Evolutionary conservation across 2,113 vertebrate genomes (phyloP).

Genomic region (Anoura caudifer): DNA sequence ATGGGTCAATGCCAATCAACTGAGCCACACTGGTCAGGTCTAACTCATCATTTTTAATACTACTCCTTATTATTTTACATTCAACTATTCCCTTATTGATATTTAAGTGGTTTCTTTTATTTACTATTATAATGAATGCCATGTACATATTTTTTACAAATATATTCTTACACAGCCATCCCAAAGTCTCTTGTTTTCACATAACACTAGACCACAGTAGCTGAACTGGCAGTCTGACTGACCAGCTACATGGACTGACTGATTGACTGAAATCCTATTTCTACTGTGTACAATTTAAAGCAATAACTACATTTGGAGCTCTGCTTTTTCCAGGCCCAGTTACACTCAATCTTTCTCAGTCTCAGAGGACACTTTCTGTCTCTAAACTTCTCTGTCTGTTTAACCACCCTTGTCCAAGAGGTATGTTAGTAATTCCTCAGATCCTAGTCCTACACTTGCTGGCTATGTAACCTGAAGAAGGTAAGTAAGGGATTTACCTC

Average conservation of each 20-base stretch:
- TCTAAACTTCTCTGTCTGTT: not conserved
- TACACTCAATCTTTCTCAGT: not conserved
- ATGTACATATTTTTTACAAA: not conserved
- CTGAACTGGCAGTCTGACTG: not conserved
- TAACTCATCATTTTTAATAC: not conserved
- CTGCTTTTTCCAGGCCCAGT: not conserved
- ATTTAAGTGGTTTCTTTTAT: not conserved
- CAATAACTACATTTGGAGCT: not conserved
- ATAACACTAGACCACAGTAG: not conserved
- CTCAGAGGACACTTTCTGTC: not conserved
- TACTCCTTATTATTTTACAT: not conserved
- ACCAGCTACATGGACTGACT: not conserved
- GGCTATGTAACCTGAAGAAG: not conserved
- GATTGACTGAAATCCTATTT: not conserved
- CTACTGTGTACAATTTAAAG: not conserved
- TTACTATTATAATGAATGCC: not conserved
- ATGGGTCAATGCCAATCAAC: too few species aligned
- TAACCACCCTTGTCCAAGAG: not conserved
- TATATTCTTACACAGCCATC: not conserved
- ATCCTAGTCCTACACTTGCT: not conserved
- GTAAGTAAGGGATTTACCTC: not conserved
- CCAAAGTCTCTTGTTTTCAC: not conserved
- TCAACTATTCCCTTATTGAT: not conserved
- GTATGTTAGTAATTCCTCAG: not conserved
- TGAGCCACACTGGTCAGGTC: too few species aligned